Evolutionary conservation across 2,888 invertebrate species (phyloP), one percentile per base, ranked within the genome.

Genomic region (Sepioteuthis lessoniana): DNA sequence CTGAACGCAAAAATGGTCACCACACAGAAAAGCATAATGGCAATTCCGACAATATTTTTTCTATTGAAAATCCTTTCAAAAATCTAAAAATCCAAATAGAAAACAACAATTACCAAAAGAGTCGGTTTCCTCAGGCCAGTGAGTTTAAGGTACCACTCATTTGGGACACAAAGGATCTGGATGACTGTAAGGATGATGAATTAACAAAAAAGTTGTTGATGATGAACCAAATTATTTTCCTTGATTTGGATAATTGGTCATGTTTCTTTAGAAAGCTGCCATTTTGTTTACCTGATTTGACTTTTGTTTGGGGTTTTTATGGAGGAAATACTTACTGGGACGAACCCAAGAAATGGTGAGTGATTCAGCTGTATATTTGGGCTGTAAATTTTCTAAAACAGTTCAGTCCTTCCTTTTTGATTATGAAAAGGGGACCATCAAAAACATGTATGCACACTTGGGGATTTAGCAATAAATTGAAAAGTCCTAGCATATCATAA

Each of bases 171-270:
- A 37, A 31, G 31, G 42, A 92, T 47, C 47, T 92, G 25, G 92
- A 92, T 31, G 42, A 47, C 13, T 92, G 47, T 47, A 92, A 47
- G 46, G 46, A 3, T 16, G 47, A 92, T 31, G 47, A 47, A 47
- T 46, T 92, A 1, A 60, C 95, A 19, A 94, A 95, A 76, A 94
- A 95, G 37, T 94, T 96, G 91, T 92, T 93, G 46, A 90, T 37
- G 19, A 96, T 96, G 96, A 95, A 93, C 46, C 95, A 95, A 92
- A 95, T 96, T 35, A 95, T 96, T 37, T 96, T 96, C 94, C 95
- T 96, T 50, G 96, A 96, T 93, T 95, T 96, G 31, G 96, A 96
- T 93, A 96, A 96, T 94, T 96, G 95, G 95, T 92, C 95, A 4
- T 93, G 94, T 13, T 96, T 96, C 94, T 96, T 96, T 94, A 94